Evolutionary conservation across 2,888 invertebrate species (phyloP), one percentile per base, ranked within the genome.

Genomic region (Macropis europaea): DNA sequence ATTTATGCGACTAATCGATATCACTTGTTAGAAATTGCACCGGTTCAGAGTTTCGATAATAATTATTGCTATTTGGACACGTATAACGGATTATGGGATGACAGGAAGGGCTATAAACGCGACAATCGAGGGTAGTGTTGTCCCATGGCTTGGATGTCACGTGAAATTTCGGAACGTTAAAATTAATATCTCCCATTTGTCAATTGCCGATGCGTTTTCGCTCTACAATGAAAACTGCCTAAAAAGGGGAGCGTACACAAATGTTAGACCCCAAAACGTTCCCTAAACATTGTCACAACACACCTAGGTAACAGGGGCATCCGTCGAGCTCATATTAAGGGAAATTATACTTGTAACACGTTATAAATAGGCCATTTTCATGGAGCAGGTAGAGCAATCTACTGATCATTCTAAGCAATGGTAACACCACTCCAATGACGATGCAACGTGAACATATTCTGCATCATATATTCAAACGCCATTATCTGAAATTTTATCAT

Each of bases 231-330:
- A 71, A 40, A 73, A 69, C 62, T 47, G 61, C 28, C 79, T 43
- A 66, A 77, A 71, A 73, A 76, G 76, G 78, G 73, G 81, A 63
- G 72, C 69, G 52, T 56, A 71, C 67, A 76, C 71, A 76, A 80
- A 80, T 67, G 79, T 43, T 56, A 82, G 81, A 84, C 81, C 82
- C 86, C 82, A 83, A 84, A 86, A 86, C 81, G 84, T 54, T 78
- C 88, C 88, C 84, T 82, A 78, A 85, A 84, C 82, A 77, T 73
- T 88, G 88, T 89, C 86, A 88, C 86, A 88, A 89, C 88, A 88
- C 70, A 73, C 75, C 82, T 76, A 79, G 83, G 76, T 79, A 76
- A 71, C 79, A 60, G 80, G 76, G 66, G 69, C 70, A 64, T 77
- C 76, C 77, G 73, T 78, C 67, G 69, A 53, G 61, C 62, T 75